Evolutionary conservation across 2,113 vertebrate species (phyloP).

Genomic region (Rostratula benghalensis): DNA sequence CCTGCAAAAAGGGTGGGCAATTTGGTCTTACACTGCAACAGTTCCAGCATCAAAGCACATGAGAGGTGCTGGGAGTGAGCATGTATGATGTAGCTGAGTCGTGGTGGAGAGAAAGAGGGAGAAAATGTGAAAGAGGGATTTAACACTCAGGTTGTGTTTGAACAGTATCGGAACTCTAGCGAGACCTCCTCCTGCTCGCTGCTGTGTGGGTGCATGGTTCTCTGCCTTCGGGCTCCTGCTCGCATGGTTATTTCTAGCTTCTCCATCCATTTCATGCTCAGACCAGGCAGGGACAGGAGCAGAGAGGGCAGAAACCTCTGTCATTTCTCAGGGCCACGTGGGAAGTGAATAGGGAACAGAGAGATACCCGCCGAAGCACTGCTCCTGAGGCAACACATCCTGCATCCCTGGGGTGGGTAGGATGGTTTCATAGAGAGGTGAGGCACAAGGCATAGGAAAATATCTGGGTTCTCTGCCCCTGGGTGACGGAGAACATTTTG

Average conservation of each 20-base stretch:
- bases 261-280: not conserved
- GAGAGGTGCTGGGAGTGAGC: not conserved
- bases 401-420: not conserved
- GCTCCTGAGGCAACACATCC: rapidly evolving
- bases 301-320: not conserved
- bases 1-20: not conserved
- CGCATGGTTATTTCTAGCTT: rapidly evolving
- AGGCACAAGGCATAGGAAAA: not conserved
- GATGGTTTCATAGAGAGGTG: not conserved
- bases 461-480: not conserved
- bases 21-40: not conserved
- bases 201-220: not conserved
- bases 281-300: not conserved
- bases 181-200: not conserved
- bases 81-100: not conserved
- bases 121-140: not conserved
- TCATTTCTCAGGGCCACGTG: not conserved
- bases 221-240: not conserved
- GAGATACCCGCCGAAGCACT: not conserved
- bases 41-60: not conserved
- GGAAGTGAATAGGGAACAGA: not conserved
- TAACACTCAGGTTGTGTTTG: not conserved
- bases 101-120: not conserved
- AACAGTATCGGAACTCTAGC: not conserved
- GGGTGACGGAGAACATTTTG: not conserved